These are phyloP conservation scores for Hydroisotoma schaefferi DNA, from an alignment of 2,888 invertebrate genomes.

Conservation along the genomic window DNA sequence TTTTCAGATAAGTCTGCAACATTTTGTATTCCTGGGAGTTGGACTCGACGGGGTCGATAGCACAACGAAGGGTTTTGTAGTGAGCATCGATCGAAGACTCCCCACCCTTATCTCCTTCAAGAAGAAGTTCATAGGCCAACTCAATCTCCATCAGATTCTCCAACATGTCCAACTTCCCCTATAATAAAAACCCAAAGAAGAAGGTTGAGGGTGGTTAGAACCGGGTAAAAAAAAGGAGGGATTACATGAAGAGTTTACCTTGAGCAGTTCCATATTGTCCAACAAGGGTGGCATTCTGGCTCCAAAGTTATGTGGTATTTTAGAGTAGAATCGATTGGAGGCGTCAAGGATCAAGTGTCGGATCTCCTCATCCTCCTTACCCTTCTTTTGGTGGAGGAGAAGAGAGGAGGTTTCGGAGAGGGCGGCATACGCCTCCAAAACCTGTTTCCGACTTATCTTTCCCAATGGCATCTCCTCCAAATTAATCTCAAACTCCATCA, in stretches of 20 bases:
- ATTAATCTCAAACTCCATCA: constrained; percentile 89
- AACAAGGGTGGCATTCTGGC: constrained; percentile 74
- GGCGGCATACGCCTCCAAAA: constrained; percentile 78
- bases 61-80: constrained; percentile 80
- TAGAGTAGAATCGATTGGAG: constrained; percentile 89
- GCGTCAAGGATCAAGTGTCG: constrained; percentile 64
- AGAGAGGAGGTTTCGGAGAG: constrained; percentile 53
- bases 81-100: constrained; percentile 69
- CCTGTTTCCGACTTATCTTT: constrained; percentile 85
- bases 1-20: constrained; percentile 73
- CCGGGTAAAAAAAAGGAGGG: background rate
- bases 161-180: constrained; percentile 77
- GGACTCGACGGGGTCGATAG: constrained; percentile 67
- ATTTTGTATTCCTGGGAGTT: constrained; percentile 68
- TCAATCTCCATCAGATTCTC: constrained; percentile 92
- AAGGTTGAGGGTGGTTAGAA: too few species aligned
- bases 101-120: constrained; percentile 53
- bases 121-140: constrained; percentile 84
- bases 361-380: constrained; percentile 54
- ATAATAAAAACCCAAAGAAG: too few species aligned
- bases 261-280: constrained; percentile 70
- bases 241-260: constrained; percentile 51
- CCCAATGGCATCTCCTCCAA: constrained; percentile 98
- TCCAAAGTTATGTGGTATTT: constrained; percentile 93
- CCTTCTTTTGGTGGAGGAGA: background rate